Percentiles rank a stretch among this genome's conserved stretches.
These are phyloP conservation scores for Tuta absoluta DNA, from an alignment of 2,888 invertebrate species.

Conservation along the genomic window DNA sequence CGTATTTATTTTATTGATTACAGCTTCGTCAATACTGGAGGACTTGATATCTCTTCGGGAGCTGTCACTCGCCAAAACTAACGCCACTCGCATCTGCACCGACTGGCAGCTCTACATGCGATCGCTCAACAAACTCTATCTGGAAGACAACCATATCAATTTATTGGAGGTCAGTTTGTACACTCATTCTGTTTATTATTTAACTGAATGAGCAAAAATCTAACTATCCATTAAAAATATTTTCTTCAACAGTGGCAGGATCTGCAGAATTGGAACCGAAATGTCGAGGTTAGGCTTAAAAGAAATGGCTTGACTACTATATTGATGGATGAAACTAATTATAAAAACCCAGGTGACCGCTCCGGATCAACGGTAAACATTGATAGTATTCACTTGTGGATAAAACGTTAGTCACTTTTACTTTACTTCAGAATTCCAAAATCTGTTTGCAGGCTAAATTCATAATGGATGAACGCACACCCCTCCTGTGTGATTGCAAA, in stretches of 20 bases:
- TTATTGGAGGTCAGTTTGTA: slow-evolving; percentile 31
- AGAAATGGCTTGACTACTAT: not conserved
- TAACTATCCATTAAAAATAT: no score
- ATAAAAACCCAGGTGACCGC: not conserved
- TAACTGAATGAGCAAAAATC: no score
- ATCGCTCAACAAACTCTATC: slow-evolving; percentile 36
- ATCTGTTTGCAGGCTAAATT: slow-evolving; percentile 10
- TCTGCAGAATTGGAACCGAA: not conserved
- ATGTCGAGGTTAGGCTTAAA: not conserved
- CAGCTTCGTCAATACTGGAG: slow-evolving; percentile 36
- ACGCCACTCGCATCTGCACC: slow-evolving; percentile 35
- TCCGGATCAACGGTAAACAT: not conserved
- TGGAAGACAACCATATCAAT: slow-evolving; percentile 38
- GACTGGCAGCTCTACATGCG: slow-evolving; percentile 37
- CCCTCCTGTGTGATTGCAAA: slow-evolving; percentile 42
- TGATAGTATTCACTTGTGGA: not conserved
- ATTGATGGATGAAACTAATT: not conserved
- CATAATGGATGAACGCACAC: not conserved
- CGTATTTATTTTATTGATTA: not conserved
- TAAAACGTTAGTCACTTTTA: no score
- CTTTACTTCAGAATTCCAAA: no score
- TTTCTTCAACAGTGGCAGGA: not conserved
- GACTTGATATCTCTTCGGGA: slow-evolving; percentile 29
- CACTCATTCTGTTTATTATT: no score
- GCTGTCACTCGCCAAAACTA: slow-evolving; percentile 31